Evolutionary conservation across 2,113 vertebrate species (phyloP).

Genomic region (Daboia siamensis): DNA sequence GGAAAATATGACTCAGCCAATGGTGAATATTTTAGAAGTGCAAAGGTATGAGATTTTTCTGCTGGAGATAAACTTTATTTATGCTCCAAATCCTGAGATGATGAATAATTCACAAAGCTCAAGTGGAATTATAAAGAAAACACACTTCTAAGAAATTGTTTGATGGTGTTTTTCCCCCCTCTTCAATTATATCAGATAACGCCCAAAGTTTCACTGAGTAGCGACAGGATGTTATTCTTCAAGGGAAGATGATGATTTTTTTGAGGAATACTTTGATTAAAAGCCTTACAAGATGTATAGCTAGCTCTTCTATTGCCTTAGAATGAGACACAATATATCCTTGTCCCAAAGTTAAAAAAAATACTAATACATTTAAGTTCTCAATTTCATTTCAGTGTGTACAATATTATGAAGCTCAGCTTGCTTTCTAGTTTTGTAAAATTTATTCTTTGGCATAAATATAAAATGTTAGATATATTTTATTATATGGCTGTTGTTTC

Average conservation of each 20-base stretch:
- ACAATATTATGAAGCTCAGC: not conserved
- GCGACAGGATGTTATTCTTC: not conserved
- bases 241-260: not conserved
- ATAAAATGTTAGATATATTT: not conserved
- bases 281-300: not conserved
- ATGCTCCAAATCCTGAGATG: not conserved
- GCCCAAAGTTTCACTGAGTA: not conserved
- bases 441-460: not conserved
- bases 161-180: not conserved
- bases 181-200: not conserved
- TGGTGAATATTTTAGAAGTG: not conserved
- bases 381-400: not conserved
- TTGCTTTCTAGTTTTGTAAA: not conserved
- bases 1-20: not conserved
- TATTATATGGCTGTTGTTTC: not conserved
- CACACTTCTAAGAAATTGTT: not conserved
- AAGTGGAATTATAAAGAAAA: not conserved
- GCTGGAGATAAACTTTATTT: not conserved
- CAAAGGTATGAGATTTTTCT: not conserved
- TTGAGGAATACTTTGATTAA: not conserved
- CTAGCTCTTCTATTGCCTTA: not conserved
- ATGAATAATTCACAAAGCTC: conserved; percentile 7
- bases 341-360: not conserved
- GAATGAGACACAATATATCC: not conserved
- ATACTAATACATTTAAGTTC: not conserved